Evolutionary conservation across 2,888 invertebrate species (phyloP), one percentile per base, ranked within the genome.

Genomic region (Camptogramma bilineatum): DNA sequence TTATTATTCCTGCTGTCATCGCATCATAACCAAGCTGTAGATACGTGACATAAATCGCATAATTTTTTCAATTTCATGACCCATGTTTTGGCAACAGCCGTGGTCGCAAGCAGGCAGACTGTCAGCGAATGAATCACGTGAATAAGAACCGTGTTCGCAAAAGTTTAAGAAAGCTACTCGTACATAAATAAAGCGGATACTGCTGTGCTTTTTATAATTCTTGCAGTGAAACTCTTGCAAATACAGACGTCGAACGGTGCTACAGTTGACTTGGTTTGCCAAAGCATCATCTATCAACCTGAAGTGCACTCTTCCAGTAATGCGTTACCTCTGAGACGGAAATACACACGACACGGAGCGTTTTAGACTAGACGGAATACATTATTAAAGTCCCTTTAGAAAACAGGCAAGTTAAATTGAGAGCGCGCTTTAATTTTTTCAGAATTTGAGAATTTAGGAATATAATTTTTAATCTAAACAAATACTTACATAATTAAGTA

Each of bases 251-350:
- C 39, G 31, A 52, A 31, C 24, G 47, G 13, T 9, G 28, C 9
- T 28, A 34, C 52, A 51, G 50, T 52, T 64, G 68, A 58, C 57
- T 61, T 31, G 46, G 8, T 51, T 47, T 42, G 39, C 47, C 61
- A 69, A 67, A 71, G 65, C 71, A 52, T 55, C 67, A 66, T 69
- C 62, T 67, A 60, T 69, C 71, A 62, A 61, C 52, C 56, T 50
- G 21, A 19, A 69, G 53, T 69, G 71, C 71, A 61, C 61, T 57
- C 46, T 61, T 65, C 61, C 64, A 55, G 55, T 46, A 52, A 51
- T 60, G 64, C 64, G 48, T 28, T 21, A 46, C 24, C 56, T n/a
- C n/a, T 46, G 31, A 44, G 46, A 50, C 44, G 53, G 52, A 18
- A 52, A 58, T 21, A 24, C 31, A 58, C 58, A 42, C 34, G 52